phyloP scores from a whole-genome alignment of 2,113 vertebrate genomes.

The Notechis scutatus region DNA sequence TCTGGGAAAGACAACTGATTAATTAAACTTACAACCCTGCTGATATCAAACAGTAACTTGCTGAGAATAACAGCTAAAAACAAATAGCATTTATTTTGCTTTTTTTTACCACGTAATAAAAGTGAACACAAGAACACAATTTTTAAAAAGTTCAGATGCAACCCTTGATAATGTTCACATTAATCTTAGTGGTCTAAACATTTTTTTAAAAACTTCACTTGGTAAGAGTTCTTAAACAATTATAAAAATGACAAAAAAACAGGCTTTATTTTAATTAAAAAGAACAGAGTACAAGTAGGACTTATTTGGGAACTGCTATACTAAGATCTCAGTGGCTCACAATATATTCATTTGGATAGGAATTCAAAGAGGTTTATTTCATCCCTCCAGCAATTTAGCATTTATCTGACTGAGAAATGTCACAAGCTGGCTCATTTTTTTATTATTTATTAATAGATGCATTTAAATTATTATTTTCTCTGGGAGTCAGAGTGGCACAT shows the following conservation, averaged over 20 bases:
- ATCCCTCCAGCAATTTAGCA: background rate
- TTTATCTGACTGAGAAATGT: background rate
- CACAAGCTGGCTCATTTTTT: background rate
- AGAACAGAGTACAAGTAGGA: background rate
- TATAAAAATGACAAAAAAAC: background rate
- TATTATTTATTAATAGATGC: background rate
- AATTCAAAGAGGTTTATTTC: background rate
- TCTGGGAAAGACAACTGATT: background rate
- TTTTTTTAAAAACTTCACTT: background rate
- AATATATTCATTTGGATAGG: background rate
- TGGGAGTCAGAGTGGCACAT: background rate
- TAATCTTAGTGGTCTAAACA: background rate
- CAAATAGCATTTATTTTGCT: background rate
- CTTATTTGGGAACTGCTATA: background rate
- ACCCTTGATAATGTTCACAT: background rate
- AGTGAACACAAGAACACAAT: background rate
- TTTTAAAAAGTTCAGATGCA: background rate
- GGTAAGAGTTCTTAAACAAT: background rate
- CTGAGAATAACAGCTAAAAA: background rate
- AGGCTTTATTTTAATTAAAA: background rate
- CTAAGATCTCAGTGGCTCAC: background rate
- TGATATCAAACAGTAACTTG: background rate
- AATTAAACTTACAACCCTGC: background rate
- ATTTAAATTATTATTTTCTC: background rate
- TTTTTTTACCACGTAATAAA: background rate